phyloP scores from a whole-genome alignment of 1,140 invertebrate species.

The Heterodera schachtii region DNA sequence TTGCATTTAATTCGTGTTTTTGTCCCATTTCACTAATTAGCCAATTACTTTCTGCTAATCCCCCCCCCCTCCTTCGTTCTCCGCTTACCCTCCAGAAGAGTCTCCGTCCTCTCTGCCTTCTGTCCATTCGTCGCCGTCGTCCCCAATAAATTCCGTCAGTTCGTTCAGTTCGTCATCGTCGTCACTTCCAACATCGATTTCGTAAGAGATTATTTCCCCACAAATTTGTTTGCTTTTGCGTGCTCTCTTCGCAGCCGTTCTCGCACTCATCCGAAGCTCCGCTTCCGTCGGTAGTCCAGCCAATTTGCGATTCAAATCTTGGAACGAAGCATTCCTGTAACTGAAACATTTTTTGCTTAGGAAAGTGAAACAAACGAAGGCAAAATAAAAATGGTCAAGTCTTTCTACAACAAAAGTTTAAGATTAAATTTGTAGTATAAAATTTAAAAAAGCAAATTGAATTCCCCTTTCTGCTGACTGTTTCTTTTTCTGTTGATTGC shows the following conservation, averaged over 20 bases:
- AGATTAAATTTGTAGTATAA: too few species aligned
- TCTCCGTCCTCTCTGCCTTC: background rate
- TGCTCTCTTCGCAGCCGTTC: background rate
- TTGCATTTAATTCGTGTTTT: too few species aligned
- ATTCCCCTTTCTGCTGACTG: background rate
- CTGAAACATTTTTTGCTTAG: background rate
- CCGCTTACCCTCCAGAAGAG: background rate
- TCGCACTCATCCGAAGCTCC: background rate
- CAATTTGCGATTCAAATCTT: background rate
- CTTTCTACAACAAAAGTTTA: too few species aligned
- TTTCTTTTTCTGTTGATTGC: background rate
- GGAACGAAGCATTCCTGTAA: background rate
- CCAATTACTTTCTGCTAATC: too few species aligned
- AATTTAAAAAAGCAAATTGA: too few species aligned
- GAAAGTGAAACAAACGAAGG: too few species aligned
- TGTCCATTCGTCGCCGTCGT: background rate
- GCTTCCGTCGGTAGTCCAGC: background rate
- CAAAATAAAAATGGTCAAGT: too few species aligned
- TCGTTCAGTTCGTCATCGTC: background rate
- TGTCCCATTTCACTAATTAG: too few species aligned
- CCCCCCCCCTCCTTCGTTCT: too few species aligned
- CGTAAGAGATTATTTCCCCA: background rate
- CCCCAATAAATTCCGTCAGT: background rate
- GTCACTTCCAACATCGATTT: background rate
- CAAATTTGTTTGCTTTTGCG: background rate